These are phyloP conservation scores for Luehdorfia chinensis DNA, from an alignment of 1,140 invertebrate species.

Conservation along the genomic window DNA sequence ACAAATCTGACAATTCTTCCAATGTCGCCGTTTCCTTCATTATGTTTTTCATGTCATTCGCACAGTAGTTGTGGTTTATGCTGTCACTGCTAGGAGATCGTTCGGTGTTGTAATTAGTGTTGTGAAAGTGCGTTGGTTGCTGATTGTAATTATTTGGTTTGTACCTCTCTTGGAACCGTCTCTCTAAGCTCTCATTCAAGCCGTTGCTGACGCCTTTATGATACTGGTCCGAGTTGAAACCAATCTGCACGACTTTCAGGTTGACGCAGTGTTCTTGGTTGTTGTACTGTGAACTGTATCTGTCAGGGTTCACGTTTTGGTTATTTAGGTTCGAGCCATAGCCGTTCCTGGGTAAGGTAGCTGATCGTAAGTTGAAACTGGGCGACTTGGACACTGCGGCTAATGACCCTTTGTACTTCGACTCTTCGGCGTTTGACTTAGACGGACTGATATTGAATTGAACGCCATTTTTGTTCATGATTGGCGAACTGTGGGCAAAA, in stretches of 20 bases:
- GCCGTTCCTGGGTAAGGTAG: constrained; percentile 84
- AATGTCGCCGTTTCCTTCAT: constrained; percentile 78
- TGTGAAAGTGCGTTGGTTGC: constrained; percentile 56
- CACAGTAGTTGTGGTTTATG: constrained; percentile 65
- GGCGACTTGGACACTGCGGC: constrained; percentile 68
- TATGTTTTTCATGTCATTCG: constrained; percentile 63
- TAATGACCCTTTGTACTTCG: constrained; percentile 62
- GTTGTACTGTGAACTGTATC: constrained; percentile 74
- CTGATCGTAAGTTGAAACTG: constrained; percentile 79
- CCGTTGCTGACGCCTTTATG: constrained; percentile 68
- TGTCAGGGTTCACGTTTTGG: constrained; percentile 69
- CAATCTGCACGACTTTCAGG: constrained; percentile 76
- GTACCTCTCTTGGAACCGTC: constrained; percentile 65
- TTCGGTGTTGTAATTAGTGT: constrained; percentile 65
- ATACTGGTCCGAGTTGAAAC: constrained; percentile 66
- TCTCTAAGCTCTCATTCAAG: constrained; percentile 76
- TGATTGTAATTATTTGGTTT: constrained; percentile 66
- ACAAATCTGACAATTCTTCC: constrained; percentile 84
- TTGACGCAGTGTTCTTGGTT: constrained; percentile 76
- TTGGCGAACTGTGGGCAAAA: constrained; percentile 72
- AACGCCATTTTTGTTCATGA: constrained; percentile 69
- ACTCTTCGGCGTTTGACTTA: constrained; percentile 66
- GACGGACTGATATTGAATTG: constrained; percentile 72
- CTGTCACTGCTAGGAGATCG: constrained; percentile 64
- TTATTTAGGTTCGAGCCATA: constrained; percentile 72